Evolutionary conservation across 2,113 vertebrate species (phyloP).

Genomic region (Sylvia atricapilla): DNA sequence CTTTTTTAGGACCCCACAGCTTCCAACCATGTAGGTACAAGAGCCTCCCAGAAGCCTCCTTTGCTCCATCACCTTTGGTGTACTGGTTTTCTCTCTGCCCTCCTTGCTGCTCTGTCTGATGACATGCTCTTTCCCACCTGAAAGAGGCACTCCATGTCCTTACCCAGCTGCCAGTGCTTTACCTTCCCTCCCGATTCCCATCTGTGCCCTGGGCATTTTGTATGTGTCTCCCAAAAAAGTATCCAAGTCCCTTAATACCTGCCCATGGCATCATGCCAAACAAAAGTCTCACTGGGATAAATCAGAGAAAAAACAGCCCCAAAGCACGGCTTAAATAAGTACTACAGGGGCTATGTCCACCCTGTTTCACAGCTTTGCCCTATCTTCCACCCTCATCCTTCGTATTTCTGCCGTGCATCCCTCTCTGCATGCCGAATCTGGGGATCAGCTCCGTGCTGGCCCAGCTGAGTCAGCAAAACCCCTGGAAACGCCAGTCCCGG

Average conservation of each 20-base stretch:
- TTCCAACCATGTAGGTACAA: background rate
- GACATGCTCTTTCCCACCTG: fast-evolving
- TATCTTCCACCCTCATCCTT: background rate
- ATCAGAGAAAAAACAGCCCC: background rate
- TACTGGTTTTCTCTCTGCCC: background rate
- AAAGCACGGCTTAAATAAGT: background rate
- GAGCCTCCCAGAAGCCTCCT: background rate
- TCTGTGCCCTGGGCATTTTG: background rate
- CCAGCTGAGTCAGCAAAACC: background rate
- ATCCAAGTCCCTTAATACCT: background rate
- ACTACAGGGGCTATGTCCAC: fast-evolving
- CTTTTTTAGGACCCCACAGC: background rate
- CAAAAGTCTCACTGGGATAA: background rate
- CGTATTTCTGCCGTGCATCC: background rate
- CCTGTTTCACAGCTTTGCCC: background rate
- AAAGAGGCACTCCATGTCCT: background rate
- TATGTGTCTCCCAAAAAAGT: background rate
- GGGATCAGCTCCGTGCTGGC: background rate
- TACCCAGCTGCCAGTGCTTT: background rate
- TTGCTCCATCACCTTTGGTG: background rate
- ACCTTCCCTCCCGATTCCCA: background rate
- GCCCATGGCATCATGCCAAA: fast-evolving
- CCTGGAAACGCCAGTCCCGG: background rate
- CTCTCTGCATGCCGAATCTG: background rate
- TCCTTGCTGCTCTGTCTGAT: background rate